A percentile compares a stretch with the other conserved stretches of the same genome.
phyloP scores from a whole-genome alignment of 2,797 vertebrate species.

The Cossypha polioptera region DNA sequence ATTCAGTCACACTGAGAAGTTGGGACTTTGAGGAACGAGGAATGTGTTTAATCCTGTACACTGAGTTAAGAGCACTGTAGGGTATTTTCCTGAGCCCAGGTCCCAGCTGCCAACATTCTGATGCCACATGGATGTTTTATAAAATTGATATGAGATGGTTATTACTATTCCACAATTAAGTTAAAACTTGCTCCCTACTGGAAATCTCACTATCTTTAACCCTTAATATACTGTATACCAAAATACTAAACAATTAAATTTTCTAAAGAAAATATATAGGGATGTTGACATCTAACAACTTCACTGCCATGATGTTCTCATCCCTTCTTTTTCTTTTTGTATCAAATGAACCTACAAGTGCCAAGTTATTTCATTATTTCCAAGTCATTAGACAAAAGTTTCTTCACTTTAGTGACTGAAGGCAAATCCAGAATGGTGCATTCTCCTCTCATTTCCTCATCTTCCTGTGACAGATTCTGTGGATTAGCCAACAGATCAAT shows the following conservation, averaged over 20 bases:
- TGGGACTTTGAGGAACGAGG: neutral
- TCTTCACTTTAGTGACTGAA: neutral
- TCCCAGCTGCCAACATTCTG: neutral
- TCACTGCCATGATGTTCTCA: neutral
- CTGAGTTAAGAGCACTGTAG: neutral
- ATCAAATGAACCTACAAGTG: neutral
- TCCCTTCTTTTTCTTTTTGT: neutral
- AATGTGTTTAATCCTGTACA: neutral
- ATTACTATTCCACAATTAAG: neutral
- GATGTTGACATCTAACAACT: neutral
- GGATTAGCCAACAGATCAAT: neutral
- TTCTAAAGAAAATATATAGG: neutral
- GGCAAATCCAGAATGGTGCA: neutral
- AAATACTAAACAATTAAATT: neutral
- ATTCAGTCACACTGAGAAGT: neutral
- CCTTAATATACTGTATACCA: neutral
- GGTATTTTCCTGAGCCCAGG: neutral
- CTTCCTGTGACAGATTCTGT: rapidly evolving
- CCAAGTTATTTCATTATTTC: neutral
- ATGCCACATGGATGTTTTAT: rapidly evolving
- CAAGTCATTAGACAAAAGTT: neutral
- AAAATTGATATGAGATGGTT: rapidly evolving
- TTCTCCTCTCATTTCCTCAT: neutral
- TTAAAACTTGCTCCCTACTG: neutral
- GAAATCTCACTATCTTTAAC: neutral